phyloP scores from a whole-genome alignment of 92 coral and sea anemone genomes.

The Heteractis magnifica region DNA sequence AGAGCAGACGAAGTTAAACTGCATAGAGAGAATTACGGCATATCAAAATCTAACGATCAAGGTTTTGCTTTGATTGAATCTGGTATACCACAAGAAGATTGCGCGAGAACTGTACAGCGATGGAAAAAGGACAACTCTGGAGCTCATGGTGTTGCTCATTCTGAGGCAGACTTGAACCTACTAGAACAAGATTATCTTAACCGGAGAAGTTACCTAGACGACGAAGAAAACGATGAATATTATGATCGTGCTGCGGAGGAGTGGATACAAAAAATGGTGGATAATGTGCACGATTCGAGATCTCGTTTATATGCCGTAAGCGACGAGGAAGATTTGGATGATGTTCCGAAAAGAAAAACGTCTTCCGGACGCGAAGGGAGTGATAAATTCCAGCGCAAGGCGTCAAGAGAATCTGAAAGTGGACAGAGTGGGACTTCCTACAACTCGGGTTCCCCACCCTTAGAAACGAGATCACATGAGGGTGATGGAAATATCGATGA shows the following conservation, averaged over 20 bases:
- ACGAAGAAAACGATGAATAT: background rate
- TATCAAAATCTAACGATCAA: background rate
- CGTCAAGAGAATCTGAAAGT: background rate
- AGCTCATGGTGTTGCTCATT: background rate
- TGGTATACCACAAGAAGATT: background rate
- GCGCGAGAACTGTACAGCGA: background rate
- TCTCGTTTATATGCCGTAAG: slow-evolving; percentile 25
- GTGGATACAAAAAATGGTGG: slow-evolving; percentile 27
- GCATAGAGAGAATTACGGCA: background rate
- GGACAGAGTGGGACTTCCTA: background rate
- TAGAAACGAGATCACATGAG: too few species aligned
- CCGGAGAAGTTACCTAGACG: background rate
- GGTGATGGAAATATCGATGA: background rate
- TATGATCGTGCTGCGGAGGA: slow-evolving; percentile 24
- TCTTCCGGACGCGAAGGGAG: background rate
- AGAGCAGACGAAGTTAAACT: background rate
- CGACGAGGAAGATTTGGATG: slow-evolving; percentile 35
- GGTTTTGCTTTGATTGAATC: background rate
- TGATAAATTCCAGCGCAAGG: background rate
- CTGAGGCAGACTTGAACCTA: slow-evolving; percentile 14
- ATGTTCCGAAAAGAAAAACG: background rate
- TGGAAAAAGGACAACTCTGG: background rate
- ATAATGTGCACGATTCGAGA: slow-evolving; percentile 9
- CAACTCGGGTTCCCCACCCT: slow-evolving; percentile 10
- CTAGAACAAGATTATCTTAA: slow-evolving; percentile 16